A percentile compares a stretch with the other conserved stretches of the same genome.
These are phyloP conservation scores for Drosophila pandora DNA, from an alignment of 1,140 invertebrate species.

Conservation along the genomic window DNA sequence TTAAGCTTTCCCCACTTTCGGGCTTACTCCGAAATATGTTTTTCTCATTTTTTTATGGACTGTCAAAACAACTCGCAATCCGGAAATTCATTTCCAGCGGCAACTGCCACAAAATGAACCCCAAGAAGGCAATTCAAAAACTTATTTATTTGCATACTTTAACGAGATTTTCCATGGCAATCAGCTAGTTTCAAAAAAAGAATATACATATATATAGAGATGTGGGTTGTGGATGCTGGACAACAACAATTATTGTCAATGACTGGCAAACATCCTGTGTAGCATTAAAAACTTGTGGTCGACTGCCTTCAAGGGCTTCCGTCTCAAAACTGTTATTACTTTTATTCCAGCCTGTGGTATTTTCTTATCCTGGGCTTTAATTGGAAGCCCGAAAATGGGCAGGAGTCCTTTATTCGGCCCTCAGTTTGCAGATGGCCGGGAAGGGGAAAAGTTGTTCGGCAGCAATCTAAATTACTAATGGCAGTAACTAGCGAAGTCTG, in stretches of 20 bases:
- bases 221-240: conserved; percentile 5
- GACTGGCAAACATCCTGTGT: conserved; percentile 49
- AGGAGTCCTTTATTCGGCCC: conserved; percentile 1
- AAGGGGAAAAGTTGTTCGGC: conserved; percentile 51
- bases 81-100: conserved; percentile 11
- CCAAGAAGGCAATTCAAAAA: conserved; percentile 26
- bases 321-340: conserved; percentile 49
- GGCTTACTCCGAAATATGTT: background rate
- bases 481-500: conserved; percentile 52
- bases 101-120: conserved; percentile 6
- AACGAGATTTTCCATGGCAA: conserved; percentile 34
- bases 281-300: conserved; percentile 49
- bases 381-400: background rate
- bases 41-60: conserved; percentile 4
- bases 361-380: conserved; percentile 43
- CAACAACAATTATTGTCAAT: conserved; percentile 71
- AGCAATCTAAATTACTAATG: conserved; percentile 71
- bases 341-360: conserved; percentile 30
- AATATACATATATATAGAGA: conserved; percentile 6
- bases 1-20: conserved; percentile 1
- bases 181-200: conserved; percentile 26
- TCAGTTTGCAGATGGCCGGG: conserved; percentile 45
- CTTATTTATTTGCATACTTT: conserved; percentile 52
- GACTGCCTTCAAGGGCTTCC: conserved; percentile 45
- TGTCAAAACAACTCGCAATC: conserved; percentile 4